phyloP scores from a whole-genome alignment of 2,113 vertebrate species.

The Salvelinus sp. region DNA sequence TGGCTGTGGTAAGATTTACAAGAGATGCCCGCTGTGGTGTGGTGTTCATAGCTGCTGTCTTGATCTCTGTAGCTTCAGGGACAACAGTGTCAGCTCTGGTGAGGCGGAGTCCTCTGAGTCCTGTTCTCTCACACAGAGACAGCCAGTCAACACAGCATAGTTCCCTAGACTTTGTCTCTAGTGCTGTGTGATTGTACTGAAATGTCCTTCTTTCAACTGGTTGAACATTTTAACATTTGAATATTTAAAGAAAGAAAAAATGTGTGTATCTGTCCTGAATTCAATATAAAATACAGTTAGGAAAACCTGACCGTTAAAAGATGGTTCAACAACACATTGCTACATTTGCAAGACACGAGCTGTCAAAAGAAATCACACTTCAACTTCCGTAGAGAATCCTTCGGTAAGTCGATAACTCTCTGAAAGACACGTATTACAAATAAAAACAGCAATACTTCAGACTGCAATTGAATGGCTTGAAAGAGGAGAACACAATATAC shows the following conservation, averaged over 20 bases:
- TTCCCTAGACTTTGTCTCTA: too few species aligned
- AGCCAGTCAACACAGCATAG: too few species aligned
- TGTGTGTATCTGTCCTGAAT: too few species aligned
- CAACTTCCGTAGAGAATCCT: neutral
- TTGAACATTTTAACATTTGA: too few species aligned
- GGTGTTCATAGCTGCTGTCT: conserved; percentile 41
- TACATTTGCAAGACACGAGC: too few species aligned
- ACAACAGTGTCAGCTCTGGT: conserved; percentile 53
- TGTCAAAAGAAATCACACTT: neutral
- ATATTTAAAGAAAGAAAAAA: too few species aligned
- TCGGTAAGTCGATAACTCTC: neutral
- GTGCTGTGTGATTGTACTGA: too few species aligned
- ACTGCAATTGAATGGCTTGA: neutral
- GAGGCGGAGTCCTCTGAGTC: conserved; percentile 44
- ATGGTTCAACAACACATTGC: too few species aligned
- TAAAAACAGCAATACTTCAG: neutral
- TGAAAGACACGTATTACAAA: neutral
- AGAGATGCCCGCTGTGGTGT: conserved; percentile 8
- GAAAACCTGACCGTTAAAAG: too few species aligned
- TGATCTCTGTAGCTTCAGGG: conserved; percentile 69
- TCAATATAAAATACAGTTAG: too few species aligned
- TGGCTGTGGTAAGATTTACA: neutral
- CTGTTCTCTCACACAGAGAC: too few species aligned
- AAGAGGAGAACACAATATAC: conserved; percentile 16
- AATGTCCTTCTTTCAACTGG: too few species aligned